phyloP scores from a whole-genome alignment of 1,140 invertebrate genomes.

The Drosophila ficusphila region DNA sequence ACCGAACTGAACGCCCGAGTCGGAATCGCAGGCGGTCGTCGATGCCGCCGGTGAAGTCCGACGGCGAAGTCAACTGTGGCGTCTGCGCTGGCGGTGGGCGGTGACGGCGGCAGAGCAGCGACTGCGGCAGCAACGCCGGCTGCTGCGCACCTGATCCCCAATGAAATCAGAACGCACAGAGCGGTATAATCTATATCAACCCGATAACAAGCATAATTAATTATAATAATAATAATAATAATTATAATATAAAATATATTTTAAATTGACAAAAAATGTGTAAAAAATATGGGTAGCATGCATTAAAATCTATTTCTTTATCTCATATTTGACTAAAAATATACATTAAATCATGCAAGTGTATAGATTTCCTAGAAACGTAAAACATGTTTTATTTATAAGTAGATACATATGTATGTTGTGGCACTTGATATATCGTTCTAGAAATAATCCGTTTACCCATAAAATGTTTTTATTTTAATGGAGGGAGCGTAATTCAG shows the following conservation, averaged over 20 bases:
- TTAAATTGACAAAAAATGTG: too few relatives aligned
- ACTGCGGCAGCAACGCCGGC: constrained; percentile 2
- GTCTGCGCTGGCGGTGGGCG: background rate
- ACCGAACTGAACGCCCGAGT: constrained; percentile 65
- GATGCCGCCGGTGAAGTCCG: background rate
- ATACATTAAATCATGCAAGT: too few relatives aligned
- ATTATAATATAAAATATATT: background rate
- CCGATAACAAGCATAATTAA: too few relatives aligned
- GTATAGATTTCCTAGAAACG: too few relatives aligned
- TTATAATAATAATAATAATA: background rate
- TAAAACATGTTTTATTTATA: too few relatives aligned
- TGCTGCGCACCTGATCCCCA: constrained; percentile 1
- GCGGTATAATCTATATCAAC: background rate
- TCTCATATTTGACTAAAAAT: too few relatives aligned
- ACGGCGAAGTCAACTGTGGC: constrained; percentile 14
- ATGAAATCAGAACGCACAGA: background rate
- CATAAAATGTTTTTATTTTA: too few relatives aligned
- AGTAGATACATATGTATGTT: too few relatives aligned
- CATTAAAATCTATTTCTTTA: background rate
- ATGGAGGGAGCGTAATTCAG: too few relatives aligned
- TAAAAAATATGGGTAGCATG: too few relatives aligned
- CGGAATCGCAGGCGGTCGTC: constrained; percentile 15
- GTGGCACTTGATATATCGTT: too few relatives aligned
- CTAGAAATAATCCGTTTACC: too few relatives aligned
- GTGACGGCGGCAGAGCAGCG: constrained; percentile 9